Evolutionary conservation across 2,797 vertebrate species (phyloP), one percentile per base, ranked within the genome.

Genomic region (Rhabdophis nuchalis): DNA sequence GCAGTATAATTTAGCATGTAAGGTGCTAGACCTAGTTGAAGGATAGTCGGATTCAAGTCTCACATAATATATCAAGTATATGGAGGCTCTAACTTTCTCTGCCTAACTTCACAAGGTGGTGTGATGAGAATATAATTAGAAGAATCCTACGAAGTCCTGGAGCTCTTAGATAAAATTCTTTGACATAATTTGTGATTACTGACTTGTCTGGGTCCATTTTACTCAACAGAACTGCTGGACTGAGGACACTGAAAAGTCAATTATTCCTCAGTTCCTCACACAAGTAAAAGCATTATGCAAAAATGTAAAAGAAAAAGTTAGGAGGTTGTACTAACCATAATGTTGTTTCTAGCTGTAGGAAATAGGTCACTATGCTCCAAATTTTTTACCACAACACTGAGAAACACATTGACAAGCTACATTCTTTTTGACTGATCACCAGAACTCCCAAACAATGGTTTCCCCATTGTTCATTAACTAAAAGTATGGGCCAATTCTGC

Each of bases 381-480:
- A 86, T 72, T 88, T 94, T 72, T 95, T 89, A 86, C 92, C 92
- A 8, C 20, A 89, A 90, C 87, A 50, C 57, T 60, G n/a, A 92
- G 93, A 93, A 94, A 90, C 50, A 27, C 1, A n/a, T 46, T 90
- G 89, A 61, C 91, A 93, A 64, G 0, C 29, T 52, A 36, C 87
- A 89, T 96, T 95, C 95, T 93, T 95, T 91, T 94, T 95, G 94
- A 94, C 92, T 60, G 82, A 64, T 68, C 90, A 91, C 94, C 89
- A 93, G 93, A 95, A 90, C 94, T 93, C 32, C 93, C 92, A 87
- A 95, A 97, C 97, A 97, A 97, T 97, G 92, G 94, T 6, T 92
- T 93, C 68, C 61, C 95, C 94, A 97, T 95, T 96, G 96, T 95
- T 97, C 96, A 95, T 94, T 94, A 96, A 93, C 94, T 86, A 93